phyloP scores from a whole-genome alignment of 2,113 vertebrate genomes.

The Rhabdomys dilectus region DNA sequence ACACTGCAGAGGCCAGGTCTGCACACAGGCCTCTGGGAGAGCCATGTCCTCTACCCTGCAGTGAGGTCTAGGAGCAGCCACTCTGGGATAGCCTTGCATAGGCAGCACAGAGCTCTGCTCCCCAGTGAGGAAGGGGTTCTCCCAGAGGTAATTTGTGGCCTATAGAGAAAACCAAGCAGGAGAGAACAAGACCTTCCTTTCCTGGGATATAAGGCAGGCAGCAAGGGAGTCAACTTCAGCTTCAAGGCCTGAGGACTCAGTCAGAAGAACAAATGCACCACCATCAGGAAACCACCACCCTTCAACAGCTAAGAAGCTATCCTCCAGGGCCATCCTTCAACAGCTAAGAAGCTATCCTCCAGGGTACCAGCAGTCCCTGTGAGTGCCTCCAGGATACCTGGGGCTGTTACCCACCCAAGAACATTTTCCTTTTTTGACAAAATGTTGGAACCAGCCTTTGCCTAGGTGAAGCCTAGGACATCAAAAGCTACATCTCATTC shows the following conservation, averaged over 20 bases:
- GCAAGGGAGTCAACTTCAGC: not conserved
- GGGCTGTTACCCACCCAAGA: not conserved
- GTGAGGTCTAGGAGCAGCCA: conserved; percentile 58
- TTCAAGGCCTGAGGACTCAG: not conserved
- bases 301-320: not conserved
- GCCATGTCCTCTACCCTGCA: not conserved
- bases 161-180: not conserved
- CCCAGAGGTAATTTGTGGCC: not conserved
- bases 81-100: not conserved
- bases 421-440: not conserved
- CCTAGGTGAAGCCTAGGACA: not conserved
- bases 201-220: not conserved
- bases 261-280: not conserved
- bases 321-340: not conserved
- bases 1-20: not conserved
- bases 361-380: not conserved
- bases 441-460: not conserved
- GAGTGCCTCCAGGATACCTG: not conserved
- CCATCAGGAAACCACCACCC: fast-evolving
- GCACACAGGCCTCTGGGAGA: not conserved
- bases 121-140: not conserved
- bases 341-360: not conserved
- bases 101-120: not conserved
- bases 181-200: not conserved
- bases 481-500: not conserved